Evolutionary conservation across 1,140 invertebrate genomes (phyloP), one percentile per base, ranked within the genome.

Genomic region (Platyscapa corneri): DNA sequence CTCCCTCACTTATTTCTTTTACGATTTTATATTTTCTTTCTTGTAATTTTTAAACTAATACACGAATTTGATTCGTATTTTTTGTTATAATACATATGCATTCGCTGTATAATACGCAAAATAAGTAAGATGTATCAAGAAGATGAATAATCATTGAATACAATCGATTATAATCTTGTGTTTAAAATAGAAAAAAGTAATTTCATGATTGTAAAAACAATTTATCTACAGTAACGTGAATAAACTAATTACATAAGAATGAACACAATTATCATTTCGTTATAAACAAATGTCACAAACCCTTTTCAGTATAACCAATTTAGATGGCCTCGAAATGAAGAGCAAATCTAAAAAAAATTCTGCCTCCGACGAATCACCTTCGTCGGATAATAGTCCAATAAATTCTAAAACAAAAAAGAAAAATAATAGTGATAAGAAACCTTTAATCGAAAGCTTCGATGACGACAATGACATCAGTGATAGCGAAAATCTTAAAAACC

Each of bases 291-390:
- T 60, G 60, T 72, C n/a, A 49, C 82, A 74, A 67, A 77, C 80
- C 80, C 46, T 87, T 88, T 88, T 56, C 87, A 90, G 89, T 72
- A 75, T 90, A 27, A 70, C 87, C 56, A 82, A 89, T 86, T 72
- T 90, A 77, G 87, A 87, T 39, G 87, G 46, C 14, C 82, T 90
- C 20, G 85, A 88, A 65, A 6, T 34, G 7, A 60, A 70, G 64
- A 89, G 74, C 34, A 82, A 64, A 74, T 27, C 30, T 7, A 88
- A 70, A 79, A 39, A 90, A 85, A 74, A 76, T 32, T 14, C 56
- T 34, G 30, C 23, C 14, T 34, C 30, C 5, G n/a, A 20, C 8
- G 64, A 85, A 74, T 42, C 37, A 0, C 20, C 46, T 7, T 65
- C 23, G 16, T 34, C 37, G 6, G 56, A 76, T 23, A 74, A 27